These are phyloP conservation scores for Cenopis cana DNA, from an alignment of 2,888 invertebrate genomes.

Conservation along the genomic window DNA sequence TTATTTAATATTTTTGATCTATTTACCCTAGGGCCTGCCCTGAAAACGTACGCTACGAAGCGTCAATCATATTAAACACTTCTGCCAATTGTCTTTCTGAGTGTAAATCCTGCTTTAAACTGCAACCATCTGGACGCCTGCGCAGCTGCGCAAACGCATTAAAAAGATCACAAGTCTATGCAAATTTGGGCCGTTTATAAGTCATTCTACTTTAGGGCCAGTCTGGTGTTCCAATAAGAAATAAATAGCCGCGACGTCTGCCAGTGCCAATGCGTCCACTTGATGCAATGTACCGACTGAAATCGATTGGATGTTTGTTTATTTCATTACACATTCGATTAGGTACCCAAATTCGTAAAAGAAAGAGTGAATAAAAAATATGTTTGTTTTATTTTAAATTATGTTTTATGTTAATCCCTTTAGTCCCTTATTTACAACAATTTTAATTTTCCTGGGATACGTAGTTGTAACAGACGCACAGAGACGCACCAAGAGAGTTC, in stretches of 20 bases:
- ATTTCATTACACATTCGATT: constrained; percentile 35
- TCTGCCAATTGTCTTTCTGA: constrained; percentile 21
- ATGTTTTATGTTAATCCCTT: no score
- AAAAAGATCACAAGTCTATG: constrained; percentile 6
- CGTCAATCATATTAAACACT: constrained; percentile 11
- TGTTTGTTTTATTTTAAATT: no score
- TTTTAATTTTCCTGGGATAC: no score
- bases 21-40: no score
- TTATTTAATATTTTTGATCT: no score
- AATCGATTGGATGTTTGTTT: constrained; percentile 28
- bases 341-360: background rate
- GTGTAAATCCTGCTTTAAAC: constrained; percentile 20
- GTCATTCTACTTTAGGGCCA: constrained; percentile 10
- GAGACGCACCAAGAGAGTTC: no score
- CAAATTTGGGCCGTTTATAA: background rate
- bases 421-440: no score
- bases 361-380: no score
- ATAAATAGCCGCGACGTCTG: constrained; percentile 71
- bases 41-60: background rate
- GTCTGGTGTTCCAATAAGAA: constrained; percentile 60
- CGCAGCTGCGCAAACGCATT: constrained; percentile 19
- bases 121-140: constrained; percentile 31
- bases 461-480: no score
- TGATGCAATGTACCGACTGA: constrained; percentile 52
- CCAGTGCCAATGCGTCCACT: constrained; percentile 72